These are phyloP conservation scores for Rhinolophus sinicus DNA, from an alignment of 2,113 vertebrate genomes.

Conservation along the genomic window DNA sequence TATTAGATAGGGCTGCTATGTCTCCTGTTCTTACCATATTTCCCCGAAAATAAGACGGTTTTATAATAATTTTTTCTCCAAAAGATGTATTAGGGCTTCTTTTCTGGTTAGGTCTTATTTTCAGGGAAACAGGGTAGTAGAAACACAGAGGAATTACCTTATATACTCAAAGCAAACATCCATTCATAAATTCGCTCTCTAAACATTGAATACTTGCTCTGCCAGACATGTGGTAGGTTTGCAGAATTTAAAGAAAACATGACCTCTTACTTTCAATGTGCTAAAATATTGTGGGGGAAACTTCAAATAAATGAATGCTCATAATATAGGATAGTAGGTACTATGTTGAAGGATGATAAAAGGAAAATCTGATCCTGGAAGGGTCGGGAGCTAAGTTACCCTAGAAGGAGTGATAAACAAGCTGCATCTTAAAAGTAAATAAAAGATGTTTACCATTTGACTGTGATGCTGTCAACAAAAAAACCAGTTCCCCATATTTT, in stretches of 20 bases:
- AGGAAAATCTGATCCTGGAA: neutral
- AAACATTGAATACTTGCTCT: neutral
- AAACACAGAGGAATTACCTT: neutral
- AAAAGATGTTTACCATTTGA: neutral
- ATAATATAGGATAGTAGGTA: neutral
- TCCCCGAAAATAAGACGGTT: too few species aligned
- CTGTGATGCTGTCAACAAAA: neutral
- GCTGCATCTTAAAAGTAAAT: neutral
- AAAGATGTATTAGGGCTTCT: too few species aligned
- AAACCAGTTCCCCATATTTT: neutral
- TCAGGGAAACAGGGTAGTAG: neutral
- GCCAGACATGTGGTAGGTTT: fast-evolving
- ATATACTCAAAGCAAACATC: neutral
- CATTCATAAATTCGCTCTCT: neutral
- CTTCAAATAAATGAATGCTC: neutral
- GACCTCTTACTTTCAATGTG: neutral
- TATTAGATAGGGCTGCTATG: too few species aligned
- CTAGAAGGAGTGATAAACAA: neutral
- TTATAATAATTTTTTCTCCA: too few species aligned
- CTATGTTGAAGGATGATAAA: neutral
- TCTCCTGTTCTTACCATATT: too few species aligned
- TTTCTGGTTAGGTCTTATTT: too few species aligned
- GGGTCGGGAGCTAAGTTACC: neutral
- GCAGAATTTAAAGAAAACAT: neutral
- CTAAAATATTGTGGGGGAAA: neutral